Evolutionary conservation across 2,113 vertebrate genomes (phyloP).

Genomic region (Clupea harengus): DNA sequence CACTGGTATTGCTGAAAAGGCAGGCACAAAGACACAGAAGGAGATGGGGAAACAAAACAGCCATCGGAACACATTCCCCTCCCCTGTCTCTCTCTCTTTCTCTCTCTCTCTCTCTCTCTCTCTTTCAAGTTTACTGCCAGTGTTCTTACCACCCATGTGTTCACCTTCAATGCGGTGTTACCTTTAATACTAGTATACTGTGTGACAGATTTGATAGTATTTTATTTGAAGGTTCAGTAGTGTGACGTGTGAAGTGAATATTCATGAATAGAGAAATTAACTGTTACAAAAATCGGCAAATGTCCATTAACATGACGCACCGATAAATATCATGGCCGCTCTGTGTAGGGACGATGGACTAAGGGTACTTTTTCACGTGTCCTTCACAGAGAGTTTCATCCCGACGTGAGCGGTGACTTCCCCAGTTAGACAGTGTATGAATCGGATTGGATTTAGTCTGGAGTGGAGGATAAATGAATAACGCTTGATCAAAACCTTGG

Average conservation of each 20-base stretch:
- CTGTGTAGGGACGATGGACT: neutral
- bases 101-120: neutral
- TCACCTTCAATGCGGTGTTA: neutral
- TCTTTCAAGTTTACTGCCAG: neutral
- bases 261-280: neutral
- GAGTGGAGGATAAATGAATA: conserved; percentile 11
- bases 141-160: neutral
- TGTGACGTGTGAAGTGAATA: neutral
- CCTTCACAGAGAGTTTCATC: neutral
- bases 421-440: neutral
- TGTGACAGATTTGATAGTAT: neutral
- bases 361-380: neutral
- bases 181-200: neutral
- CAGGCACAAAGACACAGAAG: conserved; percentile 57
- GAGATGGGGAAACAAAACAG: conserved; percentile 43
- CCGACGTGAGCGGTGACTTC: neutral
- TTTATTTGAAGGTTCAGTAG: neutral
- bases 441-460: conserved; percentile 1
- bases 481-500: neutral
- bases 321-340: conserved; percentile 4
- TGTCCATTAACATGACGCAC: neutral
- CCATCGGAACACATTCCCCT: conserved; percentile 47
- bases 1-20: conserved; percentile 75
- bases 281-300: neutral
- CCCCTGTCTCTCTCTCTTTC: conserved; percentile 34